phyloP scores from a whole-genome alignment of 2,797 vertebrate genomes.

The Gallinago solitaria region DNA sequence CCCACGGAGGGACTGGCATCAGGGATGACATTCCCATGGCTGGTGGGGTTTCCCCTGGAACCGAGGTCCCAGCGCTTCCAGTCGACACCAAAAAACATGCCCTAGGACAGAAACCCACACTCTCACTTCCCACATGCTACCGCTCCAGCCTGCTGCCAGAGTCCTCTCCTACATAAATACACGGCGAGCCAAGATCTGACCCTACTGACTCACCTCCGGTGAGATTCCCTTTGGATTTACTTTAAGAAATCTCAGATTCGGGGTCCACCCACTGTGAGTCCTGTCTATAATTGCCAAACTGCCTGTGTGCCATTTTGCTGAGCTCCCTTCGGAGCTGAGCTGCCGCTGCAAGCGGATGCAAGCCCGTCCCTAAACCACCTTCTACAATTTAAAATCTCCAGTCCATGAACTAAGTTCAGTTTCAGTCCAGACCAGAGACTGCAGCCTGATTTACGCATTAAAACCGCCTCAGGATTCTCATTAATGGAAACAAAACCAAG shows the following conservation, averaged over 20 bases:
- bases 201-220: neutral
- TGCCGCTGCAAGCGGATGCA: rapidly evolving
- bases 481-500: neutral
- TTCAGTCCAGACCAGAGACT: neutral
- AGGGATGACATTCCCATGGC: neutral
- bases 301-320: rapidly evolving
- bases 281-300: rapidly evolving
- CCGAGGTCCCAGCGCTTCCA: neutral
- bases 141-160: neutral
- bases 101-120: neutral
- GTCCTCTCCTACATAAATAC: neutral
- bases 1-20: rapidly evolving
- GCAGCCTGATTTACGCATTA: neutral
- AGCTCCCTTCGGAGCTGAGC: neutral
- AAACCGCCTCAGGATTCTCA: neutral
- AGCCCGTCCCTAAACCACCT: neutral
- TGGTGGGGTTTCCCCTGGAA: rapidly evolving
- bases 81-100: neutral
- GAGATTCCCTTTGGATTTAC: neutral
- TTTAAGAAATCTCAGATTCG: neutral
- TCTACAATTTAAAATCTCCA: neutral
- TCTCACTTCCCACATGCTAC: neutral
- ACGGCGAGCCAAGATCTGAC: neutral
- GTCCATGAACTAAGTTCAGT: neutral
- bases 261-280: neutral